Evolutionary conservation across 2,797 vertebrate species (phyloP).

Genomic region (Etheostoma nigrum): DNA sequence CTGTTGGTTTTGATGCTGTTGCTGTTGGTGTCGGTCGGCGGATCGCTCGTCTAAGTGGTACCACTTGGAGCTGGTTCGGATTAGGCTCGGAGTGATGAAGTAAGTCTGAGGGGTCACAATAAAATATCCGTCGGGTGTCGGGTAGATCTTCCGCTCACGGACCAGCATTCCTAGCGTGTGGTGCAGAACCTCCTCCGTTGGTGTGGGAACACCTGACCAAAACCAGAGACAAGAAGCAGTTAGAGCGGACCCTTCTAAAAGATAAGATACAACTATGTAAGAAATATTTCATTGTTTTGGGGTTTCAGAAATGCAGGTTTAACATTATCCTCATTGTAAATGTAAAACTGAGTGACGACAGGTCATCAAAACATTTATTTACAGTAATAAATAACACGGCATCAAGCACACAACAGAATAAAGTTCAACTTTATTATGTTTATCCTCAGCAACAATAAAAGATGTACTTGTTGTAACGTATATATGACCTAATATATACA

Average conservation of each 20-base stretch:
- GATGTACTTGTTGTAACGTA: too few species aligned
- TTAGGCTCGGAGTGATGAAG: conserved; percentile 97
- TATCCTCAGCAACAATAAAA: too few species aligned
- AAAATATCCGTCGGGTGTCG: conserved; percentile 96
- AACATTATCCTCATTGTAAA: too few species aligned
- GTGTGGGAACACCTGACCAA: conserved; percentile 93
- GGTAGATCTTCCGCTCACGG: conserved; percentile 98
- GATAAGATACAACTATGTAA: not conserved
- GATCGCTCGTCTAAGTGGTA: conserved; percentile 97
- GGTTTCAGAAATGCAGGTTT: too few species aligned
- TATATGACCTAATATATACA: too few species aligned
- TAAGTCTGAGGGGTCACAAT: conserved; percentile 99
- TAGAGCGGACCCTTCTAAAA: not conserved
- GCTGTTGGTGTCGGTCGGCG: conserved; percentile 85
- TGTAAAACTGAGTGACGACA: not conserved
- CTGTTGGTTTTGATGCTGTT: conserved; percentile 72
- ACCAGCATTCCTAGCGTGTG: conserved; percentile 97
- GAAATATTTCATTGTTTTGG: not conserved
- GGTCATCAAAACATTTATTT: not conserved
- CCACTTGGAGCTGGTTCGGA: conserved; percentile 99
- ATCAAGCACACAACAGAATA: too few species aligned
- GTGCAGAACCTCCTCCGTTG: conserved; percentile 96
- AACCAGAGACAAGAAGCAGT: conserved; percentile 35
- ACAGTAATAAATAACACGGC: not conserved
- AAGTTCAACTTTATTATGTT: too few species aligned